Percentiles rank a stretch among this genome's conserved stretches.
Evolutionary conservation across 2,113 vertebrate genomes (phyloP).

Genomic region (Centrocercus urophasianus): DNA sequence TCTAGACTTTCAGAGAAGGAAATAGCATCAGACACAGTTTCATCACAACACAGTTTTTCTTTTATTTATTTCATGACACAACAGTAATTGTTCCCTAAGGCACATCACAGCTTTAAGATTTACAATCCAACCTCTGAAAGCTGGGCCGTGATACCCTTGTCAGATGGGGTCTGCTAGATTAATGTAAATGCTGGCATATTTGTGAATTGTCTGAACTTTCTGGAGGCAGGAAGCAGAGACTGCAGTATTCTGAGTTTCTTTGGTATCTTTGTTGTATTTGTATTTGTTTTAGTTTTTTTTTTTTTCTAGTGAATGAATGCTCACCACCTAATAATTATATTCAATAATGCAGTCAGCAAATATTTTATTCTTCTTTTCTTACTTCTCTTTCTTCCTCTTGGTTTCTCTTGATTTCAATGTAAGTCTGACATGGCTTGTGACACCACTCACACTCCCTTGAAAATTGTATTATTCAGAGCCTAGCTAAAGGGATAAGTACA

Average conservation of each 20-base stretch:
- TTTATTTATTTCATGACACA: constrained; percentile 28
- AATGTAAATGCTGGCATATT: not conserved
- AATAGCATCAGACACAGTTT: not conserved
- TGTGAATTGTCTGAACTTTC: constrained; percentile 18
- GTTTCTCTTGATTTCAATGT: not conserved
- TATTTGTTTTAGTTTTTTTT: not conserved
- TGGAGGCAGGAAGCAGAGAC: not conserved
- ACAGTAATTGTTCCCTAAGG: not conserved
- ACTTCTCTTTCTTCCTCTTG: not conserved
- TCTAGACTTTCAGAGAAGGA: not conserved
- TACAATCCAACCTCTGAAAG: not conserved
- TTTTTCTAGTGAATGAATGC: not conserved
- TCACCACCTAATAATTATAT: not conserved
- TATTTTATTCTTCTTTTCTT: not conserved
- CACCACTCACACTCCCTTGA: not conserved
- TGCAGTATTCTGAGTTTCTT: not conserved
- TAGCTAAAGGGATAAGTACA: not conserved
- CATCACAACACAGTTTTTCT: not conserved
- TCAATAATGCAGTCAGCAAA: not conserved
- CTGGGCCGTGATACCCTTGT: not conserved
- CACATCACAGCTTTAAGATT: not conserved
- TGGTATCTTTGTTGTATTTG: not conserved
- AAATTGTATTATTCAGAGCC: not conserved
- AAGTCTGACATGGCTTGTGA: not conserved
- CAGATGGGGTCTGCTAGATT: constrained; percentile 22